These are phyloP conservation scores for Enteromius trimaculatus DNA, from an alignment of 2,797 vertebrate species.

Conservation along the genomic window DNA sequence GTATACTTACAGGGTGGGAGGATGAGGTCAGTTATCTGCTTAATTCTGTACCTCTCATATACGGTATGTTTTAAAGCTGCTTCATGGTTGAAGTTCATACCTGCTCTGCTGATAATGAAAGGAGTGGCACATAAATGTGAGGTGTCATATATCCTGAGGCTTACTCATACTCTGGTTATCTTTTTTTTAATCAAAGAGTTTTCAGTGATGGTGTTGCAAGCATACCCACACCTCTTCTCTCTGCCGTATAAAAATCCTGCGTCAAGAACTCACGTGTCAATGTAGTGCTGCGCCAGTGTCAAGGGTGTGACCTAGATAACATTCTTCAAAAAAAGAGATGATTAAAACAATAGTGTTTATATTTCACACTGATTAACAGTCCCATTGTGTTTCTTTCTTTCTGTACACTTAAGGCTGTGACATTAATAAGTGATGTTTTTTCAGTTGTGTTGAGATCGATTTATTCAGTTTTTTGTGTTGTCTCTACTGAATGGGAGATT, in stretches of 20 bases:
- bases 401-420: neutral
- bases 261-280: neutral
- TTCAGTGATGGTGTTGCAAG: constrained; percentile 1
- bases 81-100: constrained; percentile 13
- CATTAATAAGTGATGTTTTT: neutral
- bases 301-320: constrained; percentile 3
- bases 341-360: neutral
- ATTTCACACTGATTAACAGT: constrained; percentile 16
- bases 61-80: neutral
- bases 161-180: neutral
- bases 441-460: neutral
- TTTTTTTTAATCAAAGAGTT: constrained; percentile 5
- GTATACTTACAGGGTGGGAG: neutral
- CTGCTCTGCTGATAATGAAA: constrained; percentile 1
- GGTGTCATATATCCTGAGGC: constrained; percentile 37
- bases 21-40: neutral
- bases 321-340: neutral
- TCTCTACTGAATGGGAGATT: neutral
- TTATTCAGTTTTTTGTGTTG: neutral
- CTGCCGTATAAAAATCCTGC: neutral
- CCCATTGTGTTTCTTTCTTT: neutral
- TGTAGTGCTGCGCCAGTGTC: neutral
- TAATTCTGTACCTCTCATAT: neutral
- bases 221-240: constrained; percentile 19
- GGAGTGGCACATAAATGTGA: constrained; percentile 26